phyloP scores from a whole-genome alignment of 2,888 invertebrate species.

The Augiades crinisus region DNA sequence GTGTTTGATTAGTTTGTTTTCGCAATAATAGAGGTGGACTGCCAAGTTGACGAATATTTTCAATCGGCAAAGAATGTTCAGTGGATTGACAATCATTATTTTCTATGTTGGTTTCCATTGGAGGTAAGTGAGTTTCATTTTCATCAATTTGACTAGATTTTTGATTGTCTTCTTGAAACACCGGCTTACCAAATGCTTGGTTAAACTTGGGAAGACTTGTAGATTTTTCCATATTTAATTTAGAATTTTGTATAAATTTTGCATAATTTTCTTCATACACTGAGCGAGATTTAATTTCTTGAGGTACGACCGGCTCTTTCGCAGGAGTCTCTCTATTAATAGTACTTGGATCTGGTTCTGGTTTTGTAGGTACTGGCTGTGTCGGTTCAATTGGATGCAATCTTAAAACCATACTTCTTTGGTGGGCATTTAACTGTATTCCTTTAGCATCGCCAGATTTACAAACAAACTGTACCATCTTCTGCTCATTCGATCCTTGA shows the following conservation, averaged over 20 bases:
- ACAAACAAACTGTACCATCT: constrained; percentile 83
- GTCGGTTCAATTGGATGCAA: constrained; percentile 69
- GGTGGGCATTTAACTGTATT: constrained; percentile 78
- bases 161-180: constrained; percentile 75
- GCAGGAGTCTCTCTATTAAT: constrained; percentile 38
- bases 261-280: constrained; percentile 80
- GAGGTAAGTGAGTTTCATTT: constrained; percentile 46
- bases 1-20: constrained; percentile 52
- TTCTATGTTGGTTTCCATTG: constrained; percentile 43
- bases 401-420: constrained; percentile 75
- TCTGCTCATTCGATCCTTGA: constrained; percentile 74
- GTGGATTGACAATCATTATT: constrained; percentile 50
- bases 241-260: constrained; percentile 75
- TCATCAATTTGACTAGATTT: constrained; percentile 53
- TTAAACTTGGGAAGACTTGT: constrained; percentile 87
- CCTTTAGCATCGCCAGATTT: constrained; percentile 83
- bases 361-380: constrained; percentile 37
- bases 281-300: constrained; percentile 76
- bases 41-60: constrained; percentile 59
- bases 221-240: constrained; percentile 61
- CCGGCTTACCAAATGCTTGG: constrained; percentile 89
- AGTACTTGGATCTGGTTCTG: constrained; percentile 54
- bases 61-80: constrained; percentile 59
- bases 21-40: constrained; percentile 66
- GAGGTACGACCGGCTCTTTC: constrained; percentile 35